These are phyloP conservation scores for Prinia subflava DNA, from an alignment of 2,113 vertebrate genomes.

Conservation along the genomic window DNA sequence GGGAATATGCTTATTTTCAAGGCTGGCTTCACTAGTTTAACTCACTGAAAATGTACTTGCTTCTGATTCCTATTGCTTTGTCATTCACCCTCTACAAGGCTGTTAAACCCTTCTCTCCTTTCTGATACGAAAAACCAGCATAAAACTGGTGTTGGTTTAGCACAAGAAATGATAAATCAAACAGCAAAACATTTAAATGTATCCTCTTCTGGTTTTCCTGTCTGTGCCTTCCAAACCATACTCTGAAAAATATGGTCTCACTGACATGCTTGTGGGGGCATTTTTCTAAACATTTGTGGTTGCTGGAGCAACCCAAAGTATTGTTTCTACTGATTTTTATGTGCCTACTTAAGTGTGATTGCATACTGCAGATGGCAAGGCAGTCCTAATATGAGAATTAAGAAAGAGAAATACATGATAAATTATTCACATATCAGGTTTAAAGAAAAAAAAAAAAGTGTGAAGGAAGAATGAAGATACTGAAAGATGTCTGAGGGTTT, in stretches of 20 bases:
- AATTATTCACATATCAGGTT: not conserved
- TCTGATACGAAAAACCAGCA: not conserved
- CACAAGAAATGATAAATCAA: not conserved
- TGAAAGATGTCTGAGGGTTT: not conserved
- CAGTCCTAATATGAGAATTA: not conserved
- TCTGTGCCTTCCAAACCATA: conserved; percentile 2
- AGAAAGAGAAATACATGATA: not conserved
- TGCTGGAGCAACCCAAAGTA: not conserved
- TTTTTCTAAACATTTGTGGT: conserved; percentile 22
- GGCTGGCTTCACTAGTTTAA: not conserved
- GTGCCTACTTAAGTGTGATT: not conserved
- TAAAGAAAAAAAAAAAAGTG: not conserved
- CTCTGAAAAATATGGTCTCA: not conserved
- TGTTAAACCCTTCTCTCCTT: not conserved
- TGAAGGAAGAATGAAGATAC: not conserved
- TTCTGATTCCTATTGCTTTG: not conserved
- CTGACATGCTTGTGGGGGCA: not conserved
- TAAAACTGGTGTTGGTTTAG: not conserved
- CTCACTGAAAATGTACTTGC: not conserved
- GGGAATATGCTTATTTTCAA: not conserved
- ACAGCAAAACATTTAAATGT: not conserved
- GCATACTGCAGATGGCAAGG: not conserved
- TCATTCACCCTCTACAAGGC: not conserved
- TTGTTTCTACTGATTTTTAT: conserved; percentile 20
- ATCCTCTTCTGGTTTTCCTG: conserved; percentile 41